phyloP scores from a whole-genome alignment of 2,797 vertebrate species.

The Ptychobarbus kaznakovi region DNA sequence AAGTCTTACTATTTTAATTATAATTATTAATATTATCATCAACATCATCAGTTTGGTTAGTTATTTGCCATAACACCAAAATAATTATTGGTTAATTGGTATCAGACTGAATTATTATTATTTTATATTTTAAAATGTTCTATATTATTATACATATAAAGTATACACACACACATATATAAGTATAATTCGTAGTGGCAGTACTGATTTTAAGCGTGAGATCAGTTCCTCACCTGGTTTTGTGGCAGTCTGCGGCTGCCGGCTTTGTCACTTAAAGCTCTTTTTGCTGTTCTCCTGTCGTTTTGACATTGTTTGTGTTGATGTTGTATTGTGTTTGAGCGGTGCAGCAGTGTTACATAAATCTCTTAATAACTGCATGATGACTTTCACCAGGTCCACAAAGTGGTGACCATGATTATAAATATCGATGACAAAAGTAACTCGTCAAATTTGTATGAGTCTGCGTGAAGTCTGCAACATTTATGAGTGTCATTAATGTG shows the following conservation, averaged over 20 bases:
- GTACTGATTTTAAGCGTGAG: slow-evolving; percentile 3
- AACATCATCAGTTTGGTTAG: no score
- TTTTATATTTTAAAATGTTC: no score
- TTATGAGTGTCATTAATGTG: slow-evolving; percentile 23
- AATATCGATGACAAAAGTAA: background rate
- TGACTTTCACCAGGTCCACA: slow-evolving; percentile 58
- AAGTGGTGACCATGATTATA: slow-evolving; percentile 12
- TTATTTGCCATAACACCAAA: no score
- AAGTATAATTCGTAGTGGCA: no score
- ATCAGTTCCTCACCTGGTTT: slow-evolving; percentile 65
- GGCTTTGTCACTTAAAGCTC: slow-evolving; percentile 51
- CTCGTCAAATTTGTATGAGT: background rate
- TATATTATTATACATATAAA: background rate
- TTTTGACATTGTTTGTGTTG: slow-evolving; percentile 44
- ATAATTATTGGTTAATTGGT: no score
- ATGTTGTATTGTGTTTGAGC: slow-evolving; percentile 46
- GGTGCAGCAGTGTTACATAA: slow-evolving; percentile 3
- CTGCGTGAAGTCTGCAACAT: background rate
- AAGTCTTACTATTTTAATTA: background rate
- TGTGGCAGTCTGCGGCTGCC: slow-evolving; percentile 72
- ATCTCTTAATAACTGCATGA: slow-evolving; percentile 24
- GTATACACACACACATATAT: background rate
- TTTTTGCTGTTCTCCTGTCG: slow-evolving; percentile 44
- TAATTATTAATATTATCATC: background rate
- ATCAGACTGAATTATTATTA: no score